Base-by-base conservation (phyloP, 2,113 vertebrate genomes). In the Danionella cerebrum region DNA sequence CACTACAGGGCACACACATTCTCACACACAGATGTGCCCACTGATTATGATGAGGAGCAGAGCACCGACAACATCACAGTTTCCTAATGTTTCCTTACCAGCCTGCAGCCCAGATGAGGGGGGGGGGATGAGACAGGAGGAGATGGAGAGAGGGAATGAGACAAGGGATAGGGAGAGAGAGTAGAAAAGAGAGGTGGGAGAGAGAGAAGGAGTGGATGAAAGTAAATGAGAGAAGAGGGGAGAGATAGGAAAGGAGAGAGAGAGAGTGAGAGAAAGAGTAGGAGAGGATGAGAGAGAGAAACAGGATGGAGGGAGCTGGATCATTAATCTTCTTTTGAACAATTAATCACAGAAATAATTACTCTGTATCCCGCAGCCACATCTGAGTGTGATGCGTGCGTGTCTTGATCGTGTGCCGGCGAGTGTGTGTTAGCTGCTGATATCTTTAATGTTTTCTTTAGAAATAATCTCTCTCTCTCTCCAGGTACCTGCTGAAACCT, bases 401-500 rank as follows among this genome's bases (percentile, higher is more conserved):
- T 31, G 29, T 31, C 4, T 31, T 31, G 29, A 4, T 3, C 7
- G 29, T 31, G 29, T 31, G 29, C 7, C 4, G 3, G 29, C 7
- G 29, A 4, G 29, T 31, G 29, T 31, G 29, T 31, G 29, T 31
- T 3, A 4, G 47, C 62, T 11, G 6, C 36, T 10, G 19, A 21
- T 21, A 38, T 45, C 36, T 16, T 21, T 18, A 52, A 12, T 39
- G 22, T 5, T 27, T 72, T 29, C n/a, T n/a, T n/a, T n/a, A n/a
- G n/a, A n/a, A n/a, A n/a, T n/a, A n/a, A n/a, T n/a, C n/a, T n/a
- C n/a, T n/a, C n/a, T n/a, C n/a, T n/a, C 55, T 2, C 4, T 22
- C 55, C 76, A 98, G 96, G 72, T 99, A 90, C 73, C 86, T 99
- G 12, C 89, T 93, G 45, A 99, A 99, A 75, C 96, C 96, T 7